phyloP scores from a whole-genome alignment of 2,113 vertebrate genomes.

The Trichechus manatus region DNA sequence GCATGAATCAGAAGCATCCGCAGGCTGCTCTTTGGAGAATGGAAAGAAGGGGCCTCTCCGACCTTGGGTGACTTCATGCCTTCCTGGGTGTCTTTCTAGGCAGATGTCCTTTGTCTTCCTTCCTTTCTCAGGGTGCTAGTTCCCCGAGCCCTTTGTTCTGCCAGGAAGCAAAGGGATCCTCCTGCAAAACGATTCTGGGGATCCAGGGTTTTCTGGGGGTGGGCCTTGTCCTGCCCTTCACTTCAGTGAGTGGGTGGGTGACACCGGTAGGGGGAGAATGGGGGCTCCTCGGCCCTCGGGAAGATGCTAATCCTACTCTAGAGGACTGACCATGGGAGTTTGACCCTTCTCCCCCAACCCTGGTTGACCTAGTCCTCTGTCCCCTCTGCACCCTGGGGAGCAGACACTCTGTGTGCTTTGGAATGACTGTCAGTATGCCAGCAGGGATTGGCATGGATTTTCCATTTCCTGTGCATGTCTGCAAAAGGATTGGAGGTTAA shows the following conservation, averaged over 20 bases:
- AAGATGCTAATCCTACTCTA: background rate
- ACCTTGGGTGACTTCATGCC: background rate
- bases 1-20: background rate
- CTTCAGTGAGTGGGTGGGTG: background rate
- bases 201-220: background rate
- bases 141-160: background rate
- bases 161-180: background rate
- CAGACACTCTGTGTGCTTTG: background rate
- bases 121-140: background rate
- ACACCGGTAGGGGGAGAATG: background rate
- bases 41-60: background rate
- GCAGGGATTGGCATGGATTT: conserved; percentile 83
- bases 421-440: background rate
- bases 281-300: background rate
- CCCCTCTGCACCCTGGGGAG: background rate
- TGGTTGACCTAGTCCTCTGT: background rate
- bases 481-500: conserved; percentile 82
- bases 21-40: background rate
- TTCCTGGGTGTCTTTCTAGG: background rate
- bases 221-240: background rate
- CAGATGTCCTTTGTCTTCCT: background rate
- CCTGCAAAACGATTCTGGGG: background rate
- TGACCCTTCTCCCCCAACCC: background rate
- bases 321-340: background rate
- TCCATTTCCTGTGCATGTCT: conserved; percentile 80